phyloP scores from a whole-genome alignment of 2,113 vertebrate species.

The Phalacrocorax aristotelis region DNA sequence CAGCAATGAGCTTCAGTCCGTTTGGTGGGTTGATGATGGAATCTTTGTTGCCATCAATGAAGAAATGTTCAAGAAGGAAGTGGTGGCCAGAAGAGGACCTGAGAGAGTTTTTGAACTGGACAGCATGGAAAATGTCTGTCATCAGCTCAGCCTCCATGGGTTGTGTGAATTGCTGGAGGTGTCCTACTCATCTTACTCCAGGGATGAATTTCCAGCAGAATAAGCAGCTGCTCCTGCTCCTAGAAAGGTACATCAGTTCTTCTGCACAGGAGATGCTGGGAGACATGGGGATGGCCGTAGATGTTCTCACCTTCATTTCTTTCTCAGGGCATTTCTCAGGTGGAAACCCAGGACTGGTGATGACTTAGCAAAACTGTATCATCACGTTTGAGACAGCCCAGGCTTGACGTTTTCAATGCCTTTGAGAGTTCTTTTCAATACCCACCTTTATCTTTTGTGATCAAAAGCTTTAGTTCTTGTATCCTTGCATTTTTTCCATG shows the following conservation, averaged over 20 bases:
- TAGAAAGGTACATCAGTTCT: not conserved
- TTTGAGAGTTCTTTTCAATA: too few species aligned
- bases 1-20: not conserved
- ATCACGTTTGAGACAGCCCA: too few species aligned
- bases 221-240: not conserved
- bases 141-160: not conserved
- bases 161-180: not conserved
- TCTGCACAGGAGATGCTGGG: not conserved
- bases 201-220: not conserved
- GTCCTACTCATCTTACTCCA: not conserved
- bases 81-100: not conserved
- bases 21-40: not conserved
- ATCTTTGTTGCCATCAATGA: not conserved
- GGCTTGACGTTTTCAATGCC: too few species aligned
- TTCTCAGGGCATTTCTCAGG: not conserved
- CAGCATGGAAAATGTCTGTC: not conserved
- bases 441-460: too few species aligned
- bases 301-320: not conserved
- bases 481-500: not conserved
- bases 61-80: not conserved
- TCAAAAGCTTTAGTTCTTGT: not conserved
- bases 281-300: not conserved
- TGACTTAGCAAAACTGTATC: too few species aligned
- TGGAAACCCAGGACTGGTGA: too few species aligned
- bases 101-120: not conserved